Evolutionary conservation across 2,113 vertebrate species (phyloP).

Genomic region (Tragelaphus strepsiceros): DNA sequence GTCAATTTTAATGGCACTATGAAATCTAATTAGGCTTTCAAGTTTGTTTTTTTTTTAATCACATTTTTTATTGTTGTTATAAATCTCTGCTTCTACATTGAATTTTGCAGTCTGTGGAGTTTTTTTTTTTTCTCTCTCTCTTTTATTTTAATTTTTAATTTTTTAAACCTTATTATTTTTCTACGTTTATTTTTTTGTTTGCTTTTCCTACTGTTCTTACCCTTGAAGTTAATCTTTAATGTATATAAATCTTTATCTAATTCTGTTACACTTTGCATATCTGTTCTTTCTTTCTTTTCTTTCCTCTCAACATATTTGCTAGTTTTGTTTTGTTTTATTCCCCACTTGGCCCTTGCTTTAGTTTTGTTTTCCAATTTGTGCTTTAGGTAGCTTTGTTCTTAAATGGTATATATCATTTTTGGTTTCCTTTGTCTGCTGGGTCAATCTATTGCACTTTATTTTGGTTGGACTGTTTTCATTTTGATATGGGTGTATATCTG

Average conservation of each 20-base stretch:
- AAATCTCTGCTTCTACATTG: background rate
- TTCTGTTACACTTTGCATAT: background rate
- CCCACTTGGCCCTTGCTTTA: too few relatives aligned
- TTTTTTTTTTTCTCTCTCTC: background rate
- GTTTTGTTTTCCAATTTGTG: too few relatives aligned
- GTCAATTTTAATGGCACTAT: background rate
- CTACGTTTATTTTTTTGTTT: background rate
- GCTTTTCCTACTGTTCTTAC: background rate
- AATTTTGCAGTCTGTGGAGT: background rate
- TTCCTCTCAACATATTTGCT: background rate
- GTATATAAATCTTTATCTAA: background rate
- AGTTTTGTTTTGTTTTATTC: background rate
- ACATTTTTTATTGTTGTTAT: background rate
- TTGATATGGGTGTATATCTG: too few relatives aligned
- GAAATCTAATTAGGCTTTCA: background rate
- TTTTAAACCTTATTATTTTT: background rate
- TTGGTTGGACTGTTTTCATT: too few relatives aligned
- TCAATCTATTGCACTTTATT: too few relatives aligned
- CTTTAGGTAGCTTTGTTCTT: too few relatives aligned
- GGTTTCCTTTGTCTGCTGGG: too few relatives aligned
- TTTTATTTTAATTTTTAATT: background rate
- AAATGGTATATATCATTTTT: too few relatives aligned
- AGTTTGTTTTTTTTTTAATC: background rate
- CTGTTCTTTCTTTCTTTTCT: background rate
- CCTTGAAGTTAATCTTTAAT: background rate